Conservation (phyloP, 1,140 invertebrate genomes). For the Coptotermes formosanus region DNA sequence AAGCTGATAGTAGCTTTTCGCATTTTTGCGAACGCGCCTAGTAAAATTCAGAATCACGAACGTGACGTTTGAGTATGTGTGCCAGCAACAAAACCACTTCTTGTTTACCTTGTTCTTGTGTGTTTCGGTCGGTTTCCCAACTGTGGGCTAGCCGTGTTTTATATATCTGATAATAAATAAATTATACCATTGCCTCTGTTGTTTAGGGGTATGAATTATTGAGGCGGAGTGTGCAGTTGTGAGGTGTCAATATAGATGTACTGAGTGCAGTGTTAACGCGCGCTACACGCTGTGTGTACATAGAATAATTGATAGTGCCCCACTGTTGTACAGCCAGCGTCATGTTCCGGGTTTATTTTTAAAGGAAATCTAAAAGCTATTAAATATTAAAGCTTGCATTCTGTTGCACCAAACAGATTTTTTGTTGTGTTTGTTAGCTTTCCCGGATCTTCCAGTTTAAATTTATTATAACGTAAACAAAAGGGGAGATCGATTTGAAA, state of each 20-base stretch:
- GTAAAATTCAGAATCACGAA: too few species aligned
- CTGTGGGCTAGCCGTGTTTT: neutral
- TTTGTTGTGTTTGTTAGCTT: neutral
- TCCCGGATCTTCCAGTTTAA: neutral
- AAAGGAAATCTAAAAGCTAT: slow-evolving; percentile 17
- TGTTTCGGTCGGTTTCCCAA: neutral
- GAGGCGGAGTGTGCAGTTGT: neutral
- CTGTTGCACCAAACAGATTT: slow-evolving; percentile 18
- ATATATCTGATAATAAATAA: neutral
- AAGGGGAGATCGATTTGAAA: neutral
- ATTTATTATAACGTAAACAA: slow-evolving; percentile 8
- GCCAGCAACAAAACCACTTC: neutral
- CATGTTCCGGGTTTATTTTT: slow-evolving; percentile 17
- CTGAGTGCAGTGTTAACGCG: neutral
- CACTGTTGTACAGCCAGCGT: slow-evolving; percentile 9
- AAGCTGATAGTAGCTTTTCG: too few species aligned
- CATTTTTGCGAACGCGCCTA: too few species aligned
- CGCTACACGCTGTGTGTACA: neutral
- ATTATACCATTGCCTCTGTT: neutral
- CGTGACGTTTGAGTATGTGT: too few species aligned
- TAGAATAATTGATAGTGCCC: neutral
- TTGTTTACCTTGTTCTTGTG: neutral
- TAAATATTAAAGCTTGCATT: neutral
- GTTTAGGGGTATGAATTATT: slow-evolving; percentile 9
- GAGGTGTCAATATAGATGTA: slow-evolving; percentile 10